A percentile compares a stretch with the other conserved stretches of the same genome.
These are phyloP conservation scores for Cardiocondyla obscurior DNA, from an alignment of 1,140 invertebrate species.

Conservation along the genomic window DNA sequence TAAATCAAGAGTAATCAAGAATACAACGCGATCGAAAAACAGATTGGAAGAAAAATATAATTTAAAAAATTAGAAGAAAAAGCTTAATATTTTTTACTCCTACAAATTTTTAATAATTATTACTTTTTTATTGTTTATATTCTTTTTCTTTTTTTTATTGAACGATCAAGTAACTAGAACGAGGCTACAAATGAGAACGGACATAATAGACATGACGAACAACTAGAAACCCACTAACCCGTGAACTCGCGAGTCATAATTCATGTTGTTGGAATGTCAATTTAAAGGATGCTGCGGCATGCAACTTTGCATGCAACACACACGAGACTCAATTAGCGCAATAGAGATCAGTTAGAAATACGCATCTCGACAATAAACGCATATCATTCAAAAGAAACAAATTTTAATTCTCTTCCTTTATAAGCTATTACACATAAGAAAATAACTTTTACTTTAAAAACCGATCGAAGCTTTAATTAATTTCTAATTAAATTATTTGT, in stretches of 20 bases:
- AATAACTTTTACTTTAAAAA: background rate
- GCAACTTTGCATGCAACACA: slow-evolving; percentile 58
- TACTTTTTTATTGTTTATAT: background rate
- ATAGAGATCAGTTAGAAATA: slow-evolving; percentile 66
- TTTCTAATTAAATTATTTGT: too few relatives aligned
- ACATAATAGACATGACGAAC: slow-evolving; percentile 21
- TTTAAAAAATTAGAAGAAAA: too few relatives aligned
- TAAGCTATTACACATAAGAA: background rate
- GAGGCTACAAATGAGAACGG: slow-evolving; percentile 26
- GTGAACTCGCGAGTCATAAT: slow-evolving; percentile 57
- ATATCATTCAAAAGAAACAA: background rate
- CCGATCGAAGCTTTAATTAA: too few relatives aligned
- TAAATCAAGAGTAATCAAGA: too few relatives aligned
- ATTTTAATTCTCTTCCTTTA: background rate
- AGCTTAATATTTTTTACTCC: background rate
- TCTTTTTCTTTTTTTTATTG: background rate
- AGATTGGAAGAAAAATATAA: too few relatives aligned
- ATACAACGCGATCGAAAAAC: too few relatives aligned
- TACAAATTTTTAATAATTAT: background rate
- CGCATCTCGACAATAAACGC: slow-evolving; percentile 8
- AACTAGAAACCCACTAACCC: slow-evolving; percentile 70
- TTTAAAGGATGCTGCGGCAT: slow-evolving; percentile 49
- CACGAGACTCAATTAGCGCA: slow-evolving; percentile 60
- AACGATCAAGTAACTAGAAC: background rate
- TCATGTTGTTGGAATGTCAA: slow-evolving; percentile 46